Evolutionary conservation across 2,113 vertebrate species (phyloP).

Genomic region (Xerus inauris): DNA sequence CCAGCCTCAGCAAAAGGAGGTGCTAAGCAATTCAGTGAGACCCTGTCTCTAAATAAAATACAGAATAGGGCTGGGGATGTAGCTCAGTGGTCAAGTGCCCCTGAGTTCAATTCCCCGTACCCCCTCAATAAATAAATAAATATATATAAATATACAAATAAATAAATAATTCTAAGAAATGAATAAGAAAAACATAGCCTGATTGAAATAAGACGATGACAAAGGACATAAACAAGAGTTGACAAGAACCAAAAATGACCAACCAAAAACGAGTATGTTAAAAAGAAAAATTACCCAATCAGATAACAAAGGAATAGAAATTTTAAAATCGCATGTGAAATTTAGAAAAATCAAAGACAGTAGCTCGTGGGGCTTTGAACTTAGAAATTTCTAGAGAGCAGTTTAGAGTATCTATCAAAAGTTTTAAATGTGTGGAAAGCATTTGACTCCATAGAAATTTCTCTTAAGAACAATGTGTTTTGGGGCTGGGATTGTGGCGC

Average conservation of each 20-base stretch:
- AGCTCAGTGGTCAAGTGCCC: too few species aligned
- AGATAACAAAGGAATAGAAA: neutral
- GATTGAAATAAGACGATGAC: neutral
- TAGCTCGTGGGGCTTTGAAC: neutral
- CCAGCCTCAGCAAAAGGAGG: too few species aligned
- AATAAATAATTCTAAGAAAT: neutral
- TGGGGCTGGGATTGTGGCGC: too few species aligned
- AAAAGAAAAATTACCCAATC: neutral
- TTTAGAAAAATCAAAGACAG: neutral
- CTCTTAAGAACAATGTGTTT: neutral
- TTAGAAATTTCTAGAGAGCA: neutral
- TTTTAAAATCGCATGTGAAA: neutral
- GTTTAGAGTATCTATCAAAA: neutral
- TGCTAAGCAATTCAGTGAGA: too few species aligned
- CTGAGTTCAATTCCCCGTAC: too few species aligned
- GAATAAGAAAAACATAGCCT: neutral
- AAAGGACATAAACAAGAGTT: neutral
- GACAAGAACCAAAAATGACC: neutral
- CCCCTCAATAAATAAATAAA: too few species aligned
- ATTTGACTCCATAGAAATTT: neutral
- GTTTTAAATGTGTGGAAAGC: neutral
- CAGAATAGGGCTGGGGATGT: too few species aligned
- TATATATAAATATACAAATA: too few species aligned
- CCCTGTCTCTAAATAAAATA: too few species aligned
- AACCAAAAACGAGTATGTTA: neutral